Evolutionary conservation across 2,113 vertebrate species (phyloP).

Genomic region (Actenoides hombroni): DNA sequence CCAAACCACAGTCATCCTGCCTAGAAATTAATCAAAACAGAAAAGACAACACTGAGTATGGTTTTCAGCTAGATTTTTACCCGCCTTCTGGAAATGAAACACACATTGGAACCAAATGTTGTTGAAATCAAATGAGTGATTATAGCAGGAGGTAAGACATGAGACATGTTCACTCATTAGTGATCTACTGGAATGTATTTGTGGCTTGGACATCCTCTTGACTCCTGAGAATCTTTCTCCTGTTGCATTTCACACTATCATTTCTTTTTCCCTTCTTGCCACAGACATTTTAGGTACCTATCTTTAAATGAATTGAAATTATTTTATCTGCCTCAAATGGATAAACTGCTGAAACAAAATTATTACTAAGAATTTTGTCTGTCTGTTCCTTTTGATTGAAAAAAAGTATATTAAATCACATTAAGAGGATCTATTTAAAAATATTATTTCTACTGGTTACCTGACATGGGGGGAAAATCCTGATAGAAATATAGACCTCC

Average conservation of each 20-base stretch:
- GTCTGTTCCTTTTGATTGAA: background rate
- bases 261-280: background rate
- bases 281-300: background rate
- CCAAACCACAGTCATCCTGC: conserved; percentile 65
- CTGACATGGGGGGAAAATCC: background rate
- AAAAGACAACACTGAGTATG: conserved; percentile 45
- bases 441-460: background rate
- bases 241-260: background rate
- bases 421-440: background rate
- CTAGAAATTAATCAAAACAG: conserved; percentile 62
- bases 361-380: background rate
- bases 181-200: conserved; percentile 61
- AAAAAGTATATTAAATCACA: background rate
- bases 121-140: conserved; percentile 61
- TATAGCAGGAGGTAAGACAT: conserved; percentile 42
- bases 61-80: conserved; percentile 42
- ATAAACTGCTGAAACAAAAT: background rate
- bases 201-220: conserved; percentile 63
- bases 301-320: background rate
- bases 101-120: conserved; percentile 62
- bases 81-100: conserved; percentile 36
- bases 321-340: background rate
- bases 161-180: conserved; percentile 65
- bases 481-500: background rate
- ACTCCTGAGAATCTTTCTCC: conserved; percentile 33